These are phyloP conservation scores for Clanis bilineata DNA, from an alignment of 2,888 invertebrate species.

Conservation along the genomic window DNA sequence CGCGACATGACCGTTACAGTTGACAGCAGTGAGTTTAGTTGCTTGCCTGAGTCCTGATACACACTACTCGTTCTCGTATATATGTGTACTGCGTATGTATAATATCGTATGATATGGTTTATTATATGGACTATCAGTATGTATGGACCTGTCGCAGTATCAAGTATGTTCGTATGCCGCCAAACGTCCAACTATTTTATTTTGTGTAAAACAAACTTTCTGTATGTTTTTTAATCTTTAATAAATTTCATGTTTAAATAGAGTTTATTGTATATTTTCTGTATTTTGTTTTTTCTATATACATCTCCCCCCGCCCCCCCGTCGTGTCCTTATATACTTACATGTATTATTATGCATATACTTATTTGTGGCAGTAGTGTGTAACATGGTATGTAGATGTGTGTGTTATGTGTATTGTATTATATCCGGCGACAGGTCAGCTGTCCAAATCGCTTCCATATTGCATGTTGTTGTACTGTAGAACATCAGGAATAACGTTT, in stretches of 20 bases:
- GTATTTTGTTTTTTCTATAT: slow-evolving; percentile 76
- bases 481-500: slow-evolving; percentile 62
- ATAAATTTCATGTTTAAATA: slow-evolving; percentile 82
- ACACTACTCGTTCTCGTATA: slow-evolving; percentile 48
- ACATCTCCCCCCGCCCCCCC: slow-evolving; percentile 54
- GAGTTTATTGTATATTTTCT: slow-evolving; percentile 80
- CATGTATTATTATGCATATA: slow-evolving; percentile 64
- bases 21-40: slow-evolving; percentile 65
- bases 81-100: slow-evolving; percentile 73
- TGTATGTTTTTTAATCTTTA: slow-evolving; percentile 81
- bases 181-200: slow-evolving; percentile 79
- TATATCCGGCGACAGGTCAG: slow-evolving; percentile 65
- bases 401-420: slow-evolving; percentile 54
- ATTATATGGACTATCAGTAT: slow-evolving; percentile 77
- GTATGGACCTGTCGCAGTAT: slow-evolving; percentile 56
- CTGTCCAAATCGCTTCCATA: slow-evolving; percentile 67
- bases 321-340: slow-evolving; percentile 72
- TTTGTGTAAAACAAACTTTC: slow-evolving; percentile 78
- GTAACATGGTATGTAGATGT: slow-evolving; percentile 9
- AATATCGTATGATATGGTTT: slow-evolving; percentile 76
- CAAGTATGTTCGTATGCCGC: slow-evolving; percentile 42
- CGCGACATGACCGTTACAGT: slow-evolving; percentile 66
- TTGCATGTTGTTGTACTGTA: slow-evolving; percentile 64
- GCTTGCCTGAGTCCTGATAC: slow-evolving; percentile 74
- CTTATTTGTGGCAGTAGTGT: slow-evolving; percentile 75